These are phyloP conservation scores for Eonycteris spelaea DNA, from an alignment of 2,113 vertebrate genomes.

Conservation along the genomic window DNA sequence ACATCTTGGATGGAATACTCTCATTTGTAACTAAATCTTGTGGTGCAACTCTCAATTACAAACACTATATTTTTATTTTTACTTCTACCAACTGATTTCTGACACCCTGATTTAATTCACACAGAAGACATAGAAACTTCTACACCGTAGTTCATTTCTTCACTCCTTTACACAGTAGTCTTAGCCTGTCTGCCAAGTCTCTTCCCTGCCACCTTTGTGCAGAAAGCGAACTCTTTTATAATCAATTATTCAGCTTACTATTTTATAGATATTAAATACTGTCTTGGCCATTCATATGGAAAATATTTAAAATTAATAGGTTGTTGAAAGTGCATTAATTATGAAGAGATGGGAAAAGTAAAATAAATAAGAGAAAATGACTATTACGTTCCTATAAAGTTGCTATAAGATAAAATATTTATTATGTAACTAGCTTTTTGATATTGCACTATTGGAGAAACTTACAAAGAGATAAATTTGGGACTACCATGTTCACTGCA, in stretches of 20 bases:
- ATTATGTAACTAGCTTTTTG: neutral
- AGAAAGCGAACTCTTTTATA: neutral
- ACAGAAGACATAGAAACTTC: neutral
- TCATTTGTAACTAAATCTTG: neutral
- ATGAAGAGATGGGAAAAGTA: neutral
- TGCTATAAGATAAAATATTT: constrained; percentile 21
- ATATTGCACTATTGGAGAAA: neutral
- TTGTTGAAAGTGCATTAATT: constrained; percentile 1
- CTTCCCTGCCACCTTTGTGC: neutral
- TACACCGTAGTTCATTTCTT: neutral
- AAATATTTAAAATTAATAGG: constrained; percentile 31
- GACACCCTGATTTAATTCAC: neutral
- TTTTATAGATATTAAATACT: constrained; percentile 8
- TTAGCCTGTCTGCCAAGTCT: neutral
- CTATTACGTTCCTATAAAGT: neutral
- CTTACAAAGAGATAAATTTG: neutral
- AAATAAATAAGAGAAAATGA: constrained; percentile 4
- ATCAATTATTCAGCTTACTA: neutral
- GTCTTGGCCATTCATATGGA: neutral
- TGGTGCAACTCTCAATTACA: neutral
- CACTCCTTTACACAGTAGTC: neutral
- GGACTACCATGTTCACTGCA: neutral
- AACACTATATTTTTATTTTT: neutral
- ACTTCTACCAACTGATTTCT: neutral
- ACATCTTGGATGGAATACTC: neutral